These are phyloP conservation scores for Lasius fuliginosus DNA, from an alignment of 2,888 invertebrate species.

Conservation along the genomic window DNA sequence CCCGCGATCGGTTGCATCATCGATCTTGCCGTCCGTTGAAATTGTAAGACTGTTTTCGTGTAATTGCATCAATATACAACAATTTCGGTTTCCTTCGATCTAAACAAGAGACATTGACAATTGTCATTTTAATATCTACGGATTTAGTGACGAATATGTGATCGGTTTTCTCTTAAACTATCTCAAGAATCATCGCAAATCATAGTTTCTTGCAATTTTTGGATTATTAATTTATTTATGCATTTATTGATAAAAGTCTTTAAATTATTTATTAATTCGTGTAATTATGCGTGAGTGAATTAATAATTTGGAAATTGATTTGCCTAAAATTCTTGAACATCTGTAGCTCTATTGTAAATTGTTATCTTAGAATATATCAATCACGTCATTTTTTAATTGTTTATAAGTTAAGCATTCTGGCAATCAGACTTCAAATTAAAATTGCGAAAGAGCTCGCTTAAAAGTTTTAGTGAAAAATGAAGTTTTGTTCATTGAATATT, in stretches of 20 bases:
- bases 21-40: slow-evolving; percentile 37
- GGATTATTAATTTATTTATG: background rate
- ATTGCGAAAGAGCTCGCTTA: background rate
- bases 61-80: background rate
- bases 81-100: background rate
- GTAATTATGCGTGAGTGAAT: background rate
- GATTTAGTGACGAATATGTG: too few relatives aligned
- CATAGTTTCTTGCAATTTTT: background rate
- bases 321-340: too few relatives aligned
- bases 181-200: background rate
- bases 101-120: background rate
- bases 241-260: background rate
- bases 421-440: background rate
- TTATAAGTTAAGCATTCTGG: background rate
- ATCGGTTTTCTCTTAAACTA: too few relatives aligned
- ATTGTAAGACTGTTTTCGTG: background rate
- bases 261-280: background rate
- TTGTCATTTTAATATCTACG: too few relatives aligned
- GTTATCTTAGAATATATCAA: background rate
- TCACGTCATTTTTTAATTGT: background rate
- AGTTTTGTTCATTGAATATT: background rate
- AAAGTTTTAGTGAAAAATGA: background rate
- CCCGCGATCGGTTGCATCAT: slow-evolving; percentile 20
- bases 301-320: background rate
- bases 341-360: background rate